A percentile compares a stretch with the other conserved stretches of the same genome.
phyloP scores from a whole-genome alignment of 2,113 vertebrate genomes.

The Microcebus ravelobensis region DNA sequence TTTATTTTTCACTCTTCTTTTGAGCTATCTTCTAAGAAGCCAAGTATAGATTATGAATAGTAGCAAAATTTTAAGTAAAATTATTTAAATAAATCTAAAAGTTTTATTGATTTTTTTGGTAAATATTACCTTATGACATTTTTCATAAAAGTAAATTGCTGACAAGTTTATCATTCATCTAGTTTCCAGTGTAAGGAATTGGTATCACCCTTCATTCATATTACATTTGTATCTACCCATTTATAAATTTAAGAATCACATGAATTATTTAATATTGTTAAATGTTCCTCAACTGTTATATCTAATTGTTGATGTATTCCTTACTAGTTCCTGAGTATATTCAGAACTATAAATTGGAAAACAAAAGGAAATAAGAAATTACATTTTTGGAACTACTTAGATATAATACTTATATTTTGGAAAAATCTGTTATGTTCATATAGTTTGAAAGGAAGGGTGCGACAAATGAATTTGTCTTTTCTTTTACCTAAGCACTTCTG shows the following conservation, averaged over 20 bases:
- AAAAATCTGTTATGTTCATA: background rate
- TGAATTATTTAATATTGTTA: background rate
- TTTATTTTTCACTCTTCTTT: background rate
- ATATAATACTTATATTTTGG: background rate
- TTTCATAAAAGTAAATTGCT: background rate
- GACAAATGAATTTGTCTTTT: background rate
- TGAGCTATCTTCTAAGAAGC: background rate
- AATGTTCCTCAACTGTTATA: background rate
- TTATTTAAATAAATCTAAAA: background rate
- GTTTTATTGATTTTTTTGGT: background rate
- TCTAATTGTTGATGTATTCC: background rate
- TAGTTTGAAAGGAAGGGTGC: background rate
- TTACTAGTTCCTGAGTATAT: background rate
- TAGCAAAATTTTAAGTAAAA: background rate
- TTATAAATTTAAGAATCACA: background rate
- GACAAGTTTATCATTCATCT: background rate
- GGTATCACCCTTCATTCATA: background rate
- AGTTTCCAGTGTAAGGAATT: background rate
- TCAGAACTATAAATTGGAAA: background rate
- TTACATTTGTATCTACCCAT: background rate
- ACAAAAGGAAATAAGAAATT: slow-evolving; percentile 10
- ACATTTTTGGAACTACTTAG: background rate
- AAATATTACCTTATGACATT: background rate
- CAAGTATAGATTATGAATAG: background rate
- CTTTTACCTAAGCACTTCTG: background rate